A percentile compares a stretch with the other conserved stretches of the same genome.
These are phyloP conservation scores for Brenthis hecate DNA, from an alignment of 2,888 invertebrate species.

Conservation along the genomic window DNA sequence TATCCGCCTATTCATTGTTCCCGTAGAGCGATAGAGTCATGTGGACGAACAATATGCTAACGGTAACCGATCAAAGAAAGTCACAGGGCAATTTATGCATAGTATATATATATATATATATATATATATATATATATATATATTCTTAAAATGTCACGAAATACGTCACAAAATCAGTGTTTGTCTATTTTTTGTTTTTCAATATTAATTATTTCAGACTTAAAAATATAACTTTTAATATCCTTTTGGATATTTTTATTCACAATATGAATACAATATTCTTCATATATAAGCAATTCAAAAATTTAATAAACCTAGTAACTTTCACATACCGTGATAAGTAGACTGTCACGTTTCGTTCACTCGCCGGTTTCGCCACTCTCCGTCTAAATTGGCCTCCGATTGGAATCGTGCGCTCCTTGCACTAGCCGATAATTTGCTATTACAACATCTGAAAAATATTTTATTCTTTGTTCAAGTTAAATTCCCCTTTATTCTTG, in stretches of 20 bases:
- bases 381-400: slow-evolving; percentile 69
- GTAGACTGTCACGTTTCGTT: slow-evolving; percentile 76
- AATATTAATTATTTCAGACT: too few species aligned
- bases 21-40: slow-evolving; percentile 14
- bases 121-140: too few species aligned
- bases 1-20: slow-evolving; percentile 44
- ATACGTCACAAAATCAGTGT: too few species aligned
- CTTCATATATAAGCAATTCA: slow-evolving; percentile 16
- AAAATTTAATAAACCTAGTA: slow-evolving; percentile 70
- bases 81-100: too few species aligned
- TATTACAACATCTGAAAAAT: slow-evolving; percentile 50
- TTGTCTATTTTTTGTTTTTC: too few species aligned
- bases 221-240: too few species aligned
- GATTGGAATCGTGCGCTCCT: slow-evolving; percentile 56
- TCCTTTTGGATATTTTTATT: too few species aligned
- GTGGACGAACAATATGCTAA: slow-evolving; percentile 6
- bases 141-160: too few species aligned
- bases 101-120: too few species aligned
- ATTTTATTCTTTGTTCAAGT: slow-evolving; percentile 9
- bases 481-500: background rate
- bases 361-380: slow-evolving; percentile 74
- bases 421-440: slow-evolving; percentile 53
- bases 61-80: too few species aligned
- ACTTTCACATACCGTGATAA: slow-evolving; percentile 75
- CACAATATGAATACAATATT: background rate